Conservation (phyloP, 2,797 vertebrate species). For the Lemur catta region DNA sequence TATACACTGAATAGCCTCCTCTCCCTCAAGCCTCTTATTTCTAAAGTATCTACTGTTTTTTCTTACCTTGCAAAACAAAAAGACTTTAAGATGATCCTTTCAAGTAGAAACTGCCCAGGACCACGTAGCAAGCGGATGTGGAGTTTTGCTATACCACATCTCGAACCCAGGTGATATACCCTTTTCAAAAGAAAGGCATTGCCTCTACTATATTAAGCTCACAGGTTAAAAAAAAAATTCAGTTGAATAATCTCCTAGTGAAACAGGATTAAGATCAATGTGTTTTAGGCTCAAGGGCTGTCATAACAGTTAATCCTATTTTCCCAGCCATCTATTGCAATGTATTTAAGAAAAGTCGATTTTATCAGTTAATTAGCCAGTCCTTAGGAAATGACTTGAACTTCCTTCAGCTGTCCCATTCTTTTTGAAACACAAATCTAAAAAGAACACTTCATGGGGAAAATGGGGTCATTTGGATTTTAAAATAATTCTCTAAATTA, state of each 20-base stretch:
- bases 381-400: slow-evolving; percentile 62
- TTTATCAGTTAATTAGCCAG: slow-evolving; percentile 64
- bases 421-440: slow-evolving; percentile 51
- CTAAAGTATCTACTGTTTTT: background rate
- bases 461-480: slow-evolving; percentile 41
- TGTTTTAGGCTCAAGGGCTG: slow-evolving; percentile 34
- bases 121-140: background rate
- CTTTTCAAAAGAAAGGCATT: background rate
- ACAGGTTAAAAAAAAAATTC: background rate
- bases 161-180: background rate
- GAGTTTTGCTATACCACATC: background rate
- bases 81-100: background rate
- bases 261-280: slow-evolving; percentile 50
- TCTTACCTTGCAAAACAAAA: background rate
- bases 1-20: background rate
- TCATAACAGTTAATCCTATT: slow-evolving; percentile 40
- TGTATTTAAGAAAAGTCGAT: slow-evolving; percentile 61
- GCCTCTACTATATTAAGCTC: background rate
- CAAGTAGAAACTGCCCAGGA: background rate
- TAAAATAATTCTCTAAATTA: slow-evolving; percentile 34
- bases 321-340: slow-evolving; percentile 19
- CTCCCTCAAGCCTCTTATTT: background rate
- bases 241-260: background rate
- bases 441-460: slow-evolving; percentile 53
- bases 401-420: slow-evolving; percentile 29